phyloP scores from a whole-genome alignment of 2,113 vertebrate genomes.

The Myrmecophaga tridactyla region DNA sequence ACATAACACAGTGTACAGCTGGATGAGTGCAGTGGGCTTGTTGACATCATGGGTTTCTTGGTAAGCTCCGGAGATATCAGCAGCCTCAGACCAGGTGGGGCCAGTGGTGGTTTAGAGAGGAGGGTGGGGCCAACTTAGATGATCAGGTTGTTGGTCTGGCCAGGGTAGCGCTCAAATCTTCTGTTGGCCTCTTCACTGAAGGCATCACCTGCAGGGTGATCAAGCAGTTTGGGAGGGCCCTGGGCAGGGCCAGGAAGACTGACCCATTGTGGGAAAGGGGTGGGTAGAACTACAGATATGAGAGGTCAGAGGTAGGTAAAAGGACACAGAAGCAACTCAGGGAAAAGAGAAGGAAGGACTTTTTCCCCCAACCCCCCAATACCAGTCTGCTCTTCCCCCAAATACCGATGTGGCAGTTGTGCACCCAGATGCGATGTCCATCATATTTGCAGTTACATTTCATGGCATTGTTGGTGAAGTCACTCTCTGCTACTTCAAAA shows the following conservation, averaged over 20 bases:
- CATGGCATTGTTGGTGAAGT: conserved; percentile 99
- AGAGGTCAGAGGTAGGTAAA: background rate
- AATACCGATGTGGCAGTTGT: conserved; percentile 95
- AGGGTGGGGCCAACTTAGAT: conserved; percentile 78
- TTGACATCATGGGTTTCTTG: background rate
- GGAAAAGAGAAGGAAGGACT: background rate
- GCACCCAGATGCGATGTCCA: conserved; percentile 96
- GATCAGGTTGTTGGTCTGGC: conserved; percentile 96
- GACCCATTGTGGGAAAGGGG: background rate
- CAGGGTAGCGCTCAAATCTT: conserved; percentile 95
- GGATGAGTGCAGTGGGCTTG: background rate
- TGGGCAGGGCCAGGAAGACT: background rate
- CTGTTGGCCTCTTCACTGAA: conserved; percentile 96
- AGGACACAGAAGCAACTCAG: background rate
- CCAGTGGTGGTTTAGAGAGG: conserved; percentile 52
- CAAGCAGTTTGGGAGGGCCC: background rate
- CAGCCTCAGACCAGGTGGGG: conserved; percentile 52
- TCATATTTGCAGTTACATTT: conserved; percentile 99
- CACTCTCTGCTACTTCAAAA: conserved; percentile 95
- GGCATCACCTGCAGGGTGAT: conserved; percentile 87
- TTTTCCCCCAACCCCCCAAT: fast-evolving
- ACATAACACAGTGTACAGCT: background rate
- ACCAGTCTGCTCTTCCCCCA: fast-evolving
- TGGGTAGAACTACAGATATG: background rate
- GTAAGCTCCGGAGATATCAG: conserved; percentile 65